Evolutionary conservation across 2,888 invertebrate species (phyloP).

Genomic region (Cheilosia impressa): DNA sequence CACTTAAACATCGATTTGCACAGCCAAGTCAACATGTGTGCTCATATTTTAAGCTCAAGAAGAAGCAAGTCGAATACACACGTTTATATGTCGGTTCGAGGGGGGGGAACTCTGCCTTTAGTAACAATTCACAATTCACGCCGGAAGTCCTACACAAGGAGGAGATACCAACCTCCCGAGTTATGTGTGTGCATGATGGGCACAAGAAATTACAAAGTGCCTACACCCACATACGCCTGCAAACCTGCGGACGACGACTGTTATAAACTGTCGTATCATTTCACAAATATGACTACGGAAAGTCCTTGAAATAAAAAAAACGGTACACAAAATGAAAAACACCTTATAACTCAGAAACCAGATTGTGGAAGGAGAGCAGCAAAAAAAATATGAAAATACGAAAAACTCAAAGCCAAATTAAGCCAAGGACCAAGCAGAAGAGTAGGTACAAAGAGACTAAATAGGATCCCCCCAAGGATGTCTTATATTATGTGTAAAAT

Average conservation of each 20-base stretch:
- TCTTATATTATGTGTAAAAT: conserved; percentile 24
- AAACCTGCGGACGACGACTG: conserved; percentile 17
- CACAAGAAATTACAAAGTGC: conserved; percentile 19
- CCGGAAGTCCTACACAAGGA: conserved; percentile 52
- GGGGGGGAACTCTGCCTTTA: conserved; percentile 6
- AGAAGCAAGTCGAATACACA: conserved; percentile 10
- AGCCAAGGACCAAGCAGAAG: conserved; percentile 63
- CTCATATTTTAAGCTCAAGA: conserved; percentile 30
- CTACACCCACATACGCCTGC: conserved; percentile 1
- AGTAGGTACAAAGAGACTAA: conserved; percentile 14
- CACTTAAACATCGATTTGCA: conserved; percentile 66
- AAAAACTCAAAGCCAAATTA: conserved; percentile 44
- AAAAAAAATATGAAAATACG: not conserved
- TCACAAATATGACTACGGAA: conserved; percentile 57
- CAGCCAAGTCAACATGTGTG: conserved; percentile 26
- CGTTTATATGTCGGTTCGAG: conserved; percentile 10
- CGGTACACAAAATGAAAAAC: conserved; percentile 35
- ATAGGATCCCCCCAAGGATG: conserved; percentile 20
- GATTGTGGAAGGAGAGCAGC: not conserved
- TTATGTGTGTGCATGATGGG: conserved; percentile 26
- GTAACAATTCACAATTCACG: conserved; percentile 54
- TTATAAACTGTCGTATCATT: conserved; percentile 53
- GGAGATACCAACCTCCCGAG: conserved; percentile 11
- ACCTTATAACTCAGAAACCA: conserved; percentile 18
- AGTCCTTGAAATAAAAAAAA: conserved; percentile 66